Evolutionary conservation across 2,797 vertebrate species (phyloP), one percentile per base, ranked within the genome.

Genomic region (Enteromius fasciolatus): DNA sequence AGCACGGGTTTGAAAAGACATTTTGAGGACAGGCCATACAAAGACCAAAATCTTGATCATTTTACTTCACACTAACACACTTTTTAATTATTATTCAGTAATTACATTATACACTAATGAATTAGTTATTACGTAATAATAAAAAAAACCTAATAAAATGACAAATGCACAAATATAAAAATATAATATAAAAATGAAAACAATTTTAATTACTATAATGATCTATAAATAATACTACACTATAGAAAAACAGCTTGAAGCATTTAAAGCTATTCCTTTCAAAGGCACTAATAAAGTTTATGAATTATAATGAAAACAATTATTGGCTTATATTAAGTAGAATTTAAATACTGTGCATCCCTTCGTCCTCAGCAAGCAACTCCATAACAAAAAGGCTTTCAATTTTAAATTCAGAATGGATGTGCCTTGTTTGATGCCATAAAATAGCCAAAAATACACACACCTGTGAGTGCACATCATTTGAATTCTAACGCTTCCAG

Each of bases 1-100:
- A 85, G 69, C 46, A 54, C 77, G 76, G 64, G 64, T 68, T 61
- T 83, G 76, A 88, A 87, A 70, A 87, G 84, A 78, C 75, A 69
- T 15, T 75, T 72, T 84, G 79, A 86, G 18, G 17, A 5, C 28
- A 31, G 44, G 11, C 11, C 72, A 74, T 72, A 33, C 28, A 9
- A 81, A 67, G 28, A 36, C 6, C 28, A 14, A 20, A 20, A 36
- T 23, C 6, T 23, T 1, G 3, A 11, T 54, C 1, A 9, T 23
- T 74, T 74, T 39, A 15, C 20, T n/a, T 36, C 25, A 48, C 14
- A 25, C 3, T 46, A 70, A 46, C 41, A 46, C 44, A 46, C 44
- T 46, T 46, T 14, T 46, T 2, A 14, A 46, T 46, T 46, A 14
- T 44, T 44, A 5, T 69, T 25, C 25, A 46, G 44, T 7, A 46